Evolutionary conservation across 2,113 vertebrate species (phyloP).

Genomic region (Tichodroma muraria): DNA sequence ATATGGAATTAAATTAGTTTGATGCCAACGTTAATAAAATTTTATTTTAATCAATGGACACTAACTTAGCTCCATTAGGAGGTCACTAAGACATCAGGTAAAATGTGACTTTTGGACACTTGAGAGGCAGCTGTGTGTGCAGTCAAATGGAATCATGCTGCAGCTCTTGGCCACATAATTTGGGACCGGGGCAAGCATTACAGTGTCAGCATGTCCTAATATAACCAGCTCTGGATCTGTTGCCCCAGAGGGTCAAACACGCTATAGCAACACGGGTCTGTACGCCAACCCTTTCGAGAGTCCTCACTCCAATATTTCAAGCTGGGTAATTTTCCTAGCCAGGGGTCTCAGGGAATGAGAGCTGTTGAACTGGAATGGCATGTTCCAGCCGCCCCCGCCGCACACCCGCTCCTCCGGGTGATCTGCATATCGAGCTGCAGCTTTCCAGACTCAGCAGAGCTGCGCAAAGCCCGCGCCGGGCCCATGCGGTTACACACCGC

Average conservation of each 20-base stretch:
- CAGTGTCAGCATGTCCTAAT: rapidly evolving
- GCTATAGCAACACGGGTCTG: neutral
- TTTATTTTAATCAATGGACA: neutral
- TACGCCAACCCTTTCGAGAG: neutral
- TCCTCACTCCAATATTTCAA: neutral
- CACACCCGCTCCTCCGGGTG: rapidly evolving
- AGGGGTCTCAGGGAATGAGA: constrained; percentile 19
- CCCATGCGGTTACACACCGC: rapidly evolving
- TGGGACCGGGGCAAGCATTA: neutral
- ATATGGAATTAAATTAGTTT: neutral
- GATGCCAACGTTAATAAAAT: neutral
- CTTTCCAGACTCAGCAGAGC: neutral
- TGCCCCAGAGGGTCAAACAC: neutral
- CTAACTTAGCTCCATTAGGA: neutral
- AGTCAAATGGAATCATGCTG: neutral
- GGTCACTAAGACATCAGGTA: neutral
- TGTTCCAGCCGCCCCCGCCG: neutral
- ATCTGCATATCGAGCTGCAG: neutral
- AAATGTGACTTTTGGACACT: neutral
- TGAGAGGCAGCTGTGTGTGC: neutral
- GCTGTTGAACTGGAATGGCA: constrained; percentile 34
- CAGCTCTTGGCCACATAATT: neutral
- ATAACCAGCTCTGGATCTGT: neutral
- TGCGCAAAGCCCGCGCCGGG: rapidly evolving
- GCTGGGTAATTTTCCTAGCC: neutral